phyloP scores from a whole-genome alignment of 2,888 invertebrate genomes.

The Volucella inanis region DNA sequence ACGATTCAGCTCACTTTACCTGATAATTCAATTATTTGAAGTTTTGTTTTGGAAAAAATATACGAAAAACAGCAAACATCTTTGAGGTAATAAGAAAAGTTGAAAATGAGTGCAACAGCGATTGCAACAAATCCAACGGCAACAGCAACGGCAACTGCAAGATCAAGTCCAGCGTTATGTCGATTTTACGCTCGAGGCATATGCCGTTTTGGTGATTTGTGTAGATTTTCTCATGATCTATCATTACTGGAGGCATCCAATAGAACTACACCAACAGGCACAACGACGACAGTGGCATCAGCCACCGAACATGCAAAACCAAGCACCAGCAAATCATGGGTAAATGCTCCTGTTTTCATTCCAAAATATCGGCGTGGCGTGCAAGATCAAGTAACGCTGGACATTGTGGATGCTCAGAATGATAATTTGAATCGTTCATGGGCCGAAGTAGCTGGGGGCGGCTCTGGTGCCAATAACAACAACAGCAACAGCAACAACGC shows the following conservation, averaged over 20 bases:
- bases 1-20: slow-evolving; percentile 27
- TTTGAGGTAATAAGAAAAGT: slow-evolving; percentile 23
- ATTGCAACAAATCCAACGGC: slow-evolving; percentile 64
- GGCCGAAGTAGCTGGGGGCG: slow-evolving; percentile 81
- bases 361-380: slow-evolving; percentile 76
- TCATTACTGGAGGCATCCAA: slow-evolving; percentile 67
- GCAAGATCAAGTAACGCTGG: slow-evolving; percentile 48
- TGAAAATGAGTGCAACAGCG: slow-evolving; percentile 79
- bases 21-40: slow-evolving; percentile 49
- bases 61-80: slow-evolving; percentile 9
- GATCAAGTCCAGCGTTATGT: slow-evolving; percentile 78
- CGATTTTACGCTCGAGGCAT: slow-evolving; percentile 81
- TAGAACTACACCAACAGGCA: slow-evolving; percentile 6
- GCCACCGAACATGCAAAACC: slow-evolving; percentile 73
- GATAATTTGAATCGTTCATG: slow-evolving; percentile 77
- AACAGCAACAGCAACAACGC: not conserved
- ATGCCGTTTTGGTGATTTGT: slow-evolving; percentile 81
- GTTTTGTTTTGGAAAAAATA: slow-evolving; percentile 45
- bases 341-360: slow-evolving; percentile 81
- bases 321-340: slow-evolving; percentile 80
- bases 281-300: slow-evolving; percentile 35
- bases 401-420: slow-evolving; percentile 64
- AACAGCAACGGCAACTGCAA: slow-evolving; percentile 15
- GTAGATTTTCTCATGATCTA: slow-evolving; percentile 81
- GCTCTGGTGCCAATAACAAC: slow-evolving; percentile 55